These are phyloP conservation scores for Nysson spinosus DNA, from an alignment of 2,888 invertebrate genomes.

Conservation along the genomic window DNA sequence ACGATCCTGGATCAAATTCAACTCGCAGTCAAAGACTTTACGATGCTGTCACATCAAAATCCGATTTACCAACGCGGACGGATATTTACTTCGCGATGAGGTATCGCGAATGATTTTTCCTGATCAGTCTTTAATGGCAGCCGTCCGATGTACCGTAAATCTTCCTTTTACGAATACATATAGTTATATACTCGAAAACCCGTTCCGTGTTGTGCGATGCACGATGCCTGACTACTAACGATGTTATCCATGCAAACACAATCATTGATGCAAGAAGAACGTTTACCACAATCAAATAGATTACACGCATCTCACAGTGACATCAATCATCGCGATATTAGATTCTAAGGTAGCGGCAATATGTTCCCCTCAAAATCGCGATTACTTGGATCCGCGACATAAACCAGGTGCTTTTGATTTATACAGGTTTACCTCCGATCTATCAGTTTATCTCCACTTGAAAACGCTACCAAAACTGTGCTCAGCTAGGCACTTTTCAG, in stretches of 20 bases:
- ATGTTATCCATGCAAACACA: conserved; percentile 50
- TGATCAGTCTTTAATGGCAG: conserved; percentile 31
- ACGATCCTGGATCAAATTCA: conserved; percentile 38
- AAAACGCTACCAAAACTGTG: too few species aligned
- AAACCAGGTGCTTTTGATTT: conserved; percentile 27
- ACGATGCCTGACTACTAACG: conserved; percentile 33
- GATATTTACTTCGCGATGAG: conserved; percentile 29
- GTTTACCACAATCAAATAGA: conserved; percentile 47
- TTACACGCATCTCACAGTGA: conserved; percentile 41
- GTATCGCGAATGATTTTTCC: conserved; percentile 31
- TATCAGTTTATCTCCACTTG: too few species aligned
- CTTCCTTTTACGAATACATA: conserved; percentile 32
- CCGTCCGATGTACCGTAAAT: conserved; percentile 31
- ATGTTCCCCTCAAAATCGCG: conserved; percentile 32
- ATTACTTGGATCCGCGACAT: conserved; percentile 37
- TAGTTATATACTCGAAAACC: conserved; percentile 18
- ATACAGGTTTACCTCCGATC: background rate
- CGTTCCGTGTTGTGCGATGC: conserved; percentile 38
- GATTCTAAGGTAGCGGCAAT: conserved; percentile 7
- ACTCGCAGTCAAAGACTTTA: conserved; percentile 16
- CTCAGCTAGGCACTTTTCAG: too few species aligned
- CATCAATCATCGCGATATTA: conserved; percentile 44
- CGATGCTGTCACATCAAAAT: conserved; percentile 16
- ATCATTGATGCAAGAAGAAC: conserved; percentile 55
- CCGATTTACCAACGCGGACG: conserved; percentile 6